Evolutionary conservation across 2,888 invertebrate species (phyloP), one percentile per base, ranked within the genome.

Genomic region (Eueremaeus valkanovi): DNA sequence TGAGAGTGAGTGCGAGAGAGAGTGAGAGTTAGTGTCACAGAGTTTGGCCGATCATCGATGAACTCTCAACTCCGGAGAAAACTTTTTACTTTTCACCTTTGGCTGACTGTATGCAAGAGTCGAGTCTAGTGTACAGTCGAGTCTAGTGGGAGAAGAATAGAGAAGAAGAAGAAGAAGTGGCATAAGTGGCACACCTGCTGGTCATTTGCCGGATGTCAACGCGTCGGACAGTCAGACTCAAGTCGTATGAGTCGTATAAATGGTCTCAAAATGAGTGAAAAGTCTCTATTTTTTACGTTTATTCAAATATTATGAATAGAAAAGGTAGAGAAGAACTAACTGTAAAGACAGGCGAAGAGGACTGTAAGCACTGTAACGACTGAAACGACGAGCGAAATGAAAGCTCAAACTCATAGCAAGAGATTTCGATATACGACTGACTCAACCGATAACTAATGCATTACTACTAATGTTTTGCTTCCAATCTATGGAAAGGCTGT

Each of bases 121-220:
- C 9, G 16, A 11, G 3, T 45, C 18, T 45, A 6, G 16, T 16
- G 9, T 16, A 45, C 6, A 24, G 3, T 3, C n/a, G 51, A 24
- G 21, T 51, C 51, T n/a, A 16, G 6, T 6, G 51, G n/a, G 11
- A 51, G 51, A 51, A 51, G 45, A 45, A 45, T 45, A 3, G 13
- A 51, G 51, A 51, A 51, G 45, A 45, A 45, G 6, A 3, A 3
- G 6, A 18, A 13, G 16, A 18, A 45, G n/a, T 21, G 36, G 36
- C 9, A 66, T 6, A 5, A 31, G 18, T 40, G 36, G 36, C 66
- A 36, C 66, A 66, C 66, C 66, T 66, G 66, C 13, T 66, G 66
- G 66, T 66, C 66, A 66, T 66, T 31, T 5, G 21, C 66, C 66
- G 66, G 66, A 66, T 66, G 66, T 66, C 31, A 61, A 21, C 31